phyloP scores from a whole-genome alignment of 2,113 vertebrate species.

The Artemisiospiza belli region DNA sequence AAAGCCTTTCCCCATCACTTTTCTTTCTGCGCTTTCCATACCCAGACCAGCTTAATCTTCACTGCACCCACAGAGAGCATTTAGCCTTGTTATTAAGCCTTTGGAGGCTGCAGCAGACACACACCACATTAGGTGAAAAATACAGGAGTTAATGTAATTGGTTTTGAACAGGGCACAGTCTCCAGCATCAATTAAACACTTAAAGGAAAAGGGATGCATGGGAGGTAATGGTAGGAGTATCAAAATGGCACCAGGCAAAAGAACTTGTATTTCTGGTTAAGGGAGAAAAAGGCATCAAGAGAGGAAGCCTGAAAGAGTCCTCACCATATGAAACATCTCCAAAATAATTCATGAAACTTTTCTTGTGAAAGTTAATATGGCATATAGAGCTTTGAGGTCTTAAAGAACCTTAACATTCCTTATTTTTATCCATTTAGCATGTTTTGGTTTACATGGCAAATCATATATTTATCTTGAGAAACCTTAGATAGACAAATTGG shows the following conservation, averaged over 20 bases:
- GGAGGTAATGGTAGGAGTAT: not conserved
- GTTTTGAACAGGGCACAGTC: not conserved
- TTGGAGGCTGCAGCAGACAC: conserved; percentile 6
- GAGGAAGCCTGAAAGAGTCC: not conserved
- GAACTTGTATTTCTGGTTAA: conserved; percentile 10
- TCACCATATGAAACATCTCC: not conserved
- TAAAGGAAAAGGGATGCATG: not conserved
- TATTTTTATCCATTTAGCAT: not conserved
- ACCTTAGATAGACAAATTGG: not conserved
- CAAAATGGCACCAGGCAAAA: not conserved
- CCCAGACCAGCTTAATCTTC: not conserved
- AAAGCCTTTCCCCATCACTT: not conserved
- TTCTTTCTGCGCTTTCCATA: not conserved
- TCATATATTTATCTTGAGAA: not conserved
- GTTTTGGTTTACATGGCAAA: not conserved
- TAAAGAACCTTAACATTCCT: not conserved
- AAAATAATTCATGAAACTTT: not conserved
- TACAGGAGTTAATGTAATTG: not conserved
- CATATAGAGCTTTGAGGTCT: not conserved
- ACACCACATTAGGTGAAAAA: not conserved
- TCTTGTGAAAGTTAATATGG: not conserved
- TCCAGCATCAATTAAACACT: not conserved
- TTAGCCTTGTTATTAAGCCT: conserved; percentile 9
- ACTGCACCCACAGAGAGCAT: not conserved
- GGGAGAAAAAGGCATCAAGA: not conserved